Base-by-base conservation (phyloP, 2,113 vertebrate genomes). In the Erythrolamprus reginae region DNA sequence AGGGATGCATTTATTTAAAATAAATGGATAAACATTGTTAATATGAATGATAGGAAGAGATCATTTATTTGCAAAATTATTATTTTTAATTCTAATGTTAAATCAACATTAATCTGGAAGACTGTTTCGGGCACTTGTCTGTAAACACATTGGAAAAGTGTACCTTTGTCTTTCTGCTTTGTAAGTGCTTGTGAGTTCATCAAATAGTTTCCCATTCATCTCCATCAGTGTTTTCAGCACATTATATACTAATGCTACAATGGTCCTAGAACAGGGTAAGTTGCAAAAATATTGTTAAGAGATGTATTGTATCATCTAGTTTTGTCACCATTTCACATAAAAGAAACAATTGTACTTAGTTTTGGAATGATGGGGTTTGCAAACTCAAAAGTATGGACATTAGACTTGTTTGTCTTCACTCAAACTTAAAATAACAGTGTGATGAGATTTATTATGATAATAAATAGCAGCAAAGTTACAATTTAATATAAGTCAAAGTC, bases 151-250 rank as follows among this genome's bases (percentile, higher is more conserved):
- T 48, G 2, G 21, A 47, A 45, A 82, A 17, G 26, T 42, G 19
- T 96, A 99, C 99, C 97, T 97, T 92, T 99, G 98, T 91, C 98
- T 96, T 93, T 99, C 98, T 61, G 98, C 98, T 97, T 99, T 99
- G 91, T 99, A 99, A 0, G 99, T 98, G 91, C 98, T 97, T 0
- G 99, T 99, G 84, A 99, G 97, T 94, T 99, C 98, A 65, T 99
- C 99, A 0, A 99, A 99, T 77, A 99, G 97, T 55, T 98, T 98
- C 95, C 98, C 98, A 23, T 99, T 99, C 99, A 99, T 99, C 94
- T 99, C 99, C 99, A 99, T 99, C 94, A 99, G 94, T 0, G 99
- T 98, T 96, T 99, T 99, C 96, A 99, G 96, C 93, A 99, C 99
- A 0, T 99, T 99, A 94, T 99, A 99, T 23, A 99, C 98, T 93